Base-by-base conservation (phyloP, 2,113 vertebrate species). In the Scomber japonicus region DNA sequence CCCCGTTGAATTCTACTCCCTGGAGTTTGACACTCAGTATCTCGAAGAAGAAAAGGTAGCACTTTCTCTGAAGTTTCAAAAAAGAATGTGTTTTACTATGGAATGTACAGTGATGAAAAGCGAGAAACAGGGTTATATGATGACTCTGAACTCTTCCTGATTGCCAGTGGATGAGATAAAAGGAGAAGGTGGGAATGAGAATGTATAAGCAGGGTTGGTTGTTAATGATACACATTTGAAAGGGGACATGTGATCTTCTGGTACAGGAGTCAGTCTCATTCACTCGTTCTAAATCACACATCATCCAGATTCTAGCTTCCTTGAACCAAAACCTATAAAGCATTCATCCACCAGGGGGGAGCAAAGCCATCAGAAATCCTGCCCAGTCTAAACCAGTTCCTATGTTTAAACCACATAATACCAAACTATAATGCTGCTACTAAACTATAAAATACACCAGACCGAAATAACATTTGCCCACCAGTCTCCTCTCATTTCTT, bases 1-100 rank as follows among this genome's bases (percentile, higher is more conserved):
- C 77, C 96, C 97, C 30, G 84, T 97, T 0, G 97, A 99, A 83
- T 97, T 99, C 87, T 99, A 97, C 89, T 98, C 94, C 0, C 64
- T 98, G 85, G 97, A 98, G 61, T 95, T 96, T 3, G 97, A 99
- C 85, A 94, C 91, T 31, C 95, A 97, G 49, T 96, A 98, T 80
- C 86, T 95, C 15, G 71, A 94, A 45, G 97, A 99, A 72, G 96
- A 98, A 72, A 93, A 96, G 96, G 97, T 99, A 77, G 74, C 16
- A 30, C 1, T 53, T 31, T 65, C 35, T 40, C 35, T 40, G 35
- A 40, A 40, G 35, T 40, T 40, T 40, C 35, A 40, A 40, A 40
- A 40, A 40, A 40, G 35, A 40, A 40, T 16, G 35, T 12, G 16
- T 62, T 62, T 24, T 46, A 8, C 14, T 21, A 9, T 40, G 7